Base-by-base conservation (phyloP, 2,888 invertebrate species). In the Panzeria rudis region DNA sequence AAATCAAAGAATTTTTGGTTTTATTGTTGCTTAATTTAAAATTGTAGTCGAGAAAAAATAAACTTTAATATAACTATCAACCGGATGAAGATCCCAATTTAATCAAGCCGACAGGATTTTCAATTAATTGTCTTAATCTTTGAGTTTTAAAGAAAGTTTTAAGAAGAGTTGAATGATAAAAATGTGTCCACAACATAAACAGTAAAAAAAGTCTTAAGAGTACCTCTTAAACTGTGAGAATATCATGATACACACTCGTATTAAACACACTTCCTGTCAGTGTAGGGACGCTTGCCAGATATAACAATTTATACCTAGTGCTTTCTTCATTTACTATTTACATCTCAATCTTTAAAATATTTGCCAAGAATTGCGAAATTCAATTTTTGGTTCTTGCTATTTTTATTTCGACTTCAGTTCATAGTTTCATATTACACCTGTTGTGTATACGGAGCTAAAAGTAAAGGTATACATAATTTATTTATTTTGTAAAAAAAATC, bases 1-100 rank as follows among this genome's bases (percentile, higher is more conserved):
- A 62, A 54, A 69, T 82, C 62, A 76, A 82, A 82, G 69, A 82
- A 59, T 50, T 25, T 56, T 17, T 44, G 32, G 20, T 8, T 50
- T 20, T 62, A 8, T 44, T 41, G 20, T 56, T 23, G 32, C 4
- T 79, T 25, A 50, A 59, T 54, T 79, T 15, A 62, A 64, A 72
- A 15, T 44, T 25, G 20, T 35, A 59, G 13, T 59, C 23, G n/a
- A 20, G 32, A 32, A 15, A 76, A n/a, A 75, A 54, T 41, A 38
- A 44, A 72, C 7, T 23, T 35, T 47, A 52, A 29, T 64, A 47
- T 38, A 17, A 44, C 11, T 29, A n/a, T n/a, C n/a, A 64, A 80
- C 44, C 64, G 64, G 56, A 72, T 80, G 56, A 47, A 13, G 56
- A n/a, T 11, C 3, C 13, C 44, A 3, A 50, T 78, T 69, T 29